These are phyloP conservation scores for Lophotis ruficrista DNA, from an alignment of 2,113 vertebrate genomes.

Conservation along the genomic window DNA sequence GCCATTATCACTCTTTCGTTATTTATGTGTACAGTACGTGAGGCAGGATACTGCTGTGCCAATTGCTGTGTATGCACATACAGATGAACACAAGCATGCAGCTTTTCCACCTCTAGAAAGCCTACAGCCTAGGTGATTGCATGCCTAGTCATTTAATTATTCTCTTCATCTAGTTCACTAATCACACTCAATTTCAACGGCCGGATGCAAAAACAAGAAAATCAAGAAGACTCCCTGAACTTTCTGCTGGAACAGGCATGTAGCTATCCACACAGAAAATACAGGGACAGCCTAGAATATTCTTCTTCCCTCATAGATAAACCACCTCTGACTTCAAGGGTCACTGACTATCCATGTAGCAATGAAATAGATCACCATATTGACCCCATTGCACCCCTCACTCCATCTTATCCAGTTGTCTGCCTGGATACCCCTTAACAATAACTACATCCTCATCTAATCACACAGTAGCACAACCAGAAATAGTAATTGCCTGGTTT, in stretches of 20 bases:
- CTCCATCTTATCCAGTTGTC: not conserved
- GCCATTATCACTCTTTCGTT: not conserved
- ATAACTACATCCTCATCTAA: not conserved
- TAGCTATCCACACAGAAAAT: not conserved
- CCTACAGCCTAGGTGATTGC: not conserved
- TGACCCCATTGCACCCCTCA: not conserved
- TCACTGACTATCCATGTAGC: not conserved
- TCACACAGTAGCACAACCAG: not conserved
- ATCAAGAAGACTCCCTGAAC: not conserved
- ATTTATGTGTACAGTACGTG: not conserved
- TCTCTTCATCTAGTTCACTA: not conserved
- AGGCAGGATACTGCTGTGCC: not conserved
- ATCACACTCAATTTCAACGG: not conserved
- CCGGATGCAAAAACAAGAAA: not conserved
- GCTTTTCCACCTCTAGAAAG: not conserved
- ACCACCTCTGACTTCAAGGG: not conserved
- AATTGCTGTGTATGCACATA: not conserved
- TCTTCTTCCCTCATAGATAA: not conserved
- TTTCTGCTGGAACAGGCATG: not conserved
- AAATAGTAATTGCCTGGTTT: not conserved
- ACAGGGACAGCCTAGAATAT: not conserved
- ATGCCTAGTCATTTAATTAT: not conserved
- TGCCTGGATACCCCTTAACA: not conserved
- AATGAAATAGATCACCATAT: not conserved
- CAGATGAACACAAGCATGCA: rapidly evolving